phyloP scores from a whole-genome alignment of 2,113 vertebrate species.

The Oreochromis aureus region DNA sequence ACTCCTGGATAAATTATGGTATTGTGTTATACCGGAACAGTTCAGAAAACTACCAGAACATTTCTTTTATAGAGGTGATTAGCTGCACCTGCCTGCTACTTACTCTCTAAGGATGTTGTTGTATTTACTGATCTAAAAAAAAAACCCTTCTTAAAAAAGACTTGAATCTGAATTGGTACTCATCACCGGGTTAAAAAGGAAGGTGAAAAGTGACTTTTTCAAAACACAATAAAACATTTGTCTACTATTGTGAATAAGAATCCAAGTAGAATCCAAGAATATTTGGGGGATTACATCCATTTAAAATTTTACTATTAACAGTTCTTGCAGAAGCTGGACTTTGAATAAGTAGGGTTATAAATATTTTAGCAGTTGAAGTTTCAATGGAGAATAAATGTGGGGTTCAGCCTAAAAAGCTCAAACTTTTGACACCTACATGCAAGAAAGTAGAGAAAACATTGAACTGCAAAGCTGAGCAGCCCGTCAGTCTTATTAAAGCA shows the following conservation, averaged over 20 bases:
- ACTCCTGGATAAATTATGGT: not conserved
- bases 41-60: not conserved
- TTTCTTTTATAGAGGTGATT: not conserved
- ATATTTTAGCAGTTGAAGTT: not conserved
- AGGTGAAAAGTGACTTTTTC: not conserved
- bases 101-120: not conserved
- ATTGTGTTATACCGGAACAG: not conserved
- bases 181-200: not conserved
- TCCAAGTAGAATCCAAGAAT: not conserved
- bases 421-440: not conserved
- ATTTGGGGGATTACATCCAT: not conserved
- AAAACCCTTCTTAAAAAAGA: not conserved
- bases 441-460: not conserved
- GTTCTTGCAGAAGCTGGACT: not conserved
- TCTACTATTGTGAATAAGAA: not conserved
- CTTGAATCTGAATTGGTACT: not conserved
- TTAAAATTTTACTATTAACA: not conserved
- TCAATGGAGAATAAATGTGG: not conserved
- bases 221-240: not conserved
- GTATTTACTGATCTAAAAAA: not conserved
- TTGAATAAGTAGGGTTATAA: not conserved
- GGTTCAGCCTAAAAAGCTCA: not conserved
- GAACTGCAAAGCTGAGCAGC: not conserved
- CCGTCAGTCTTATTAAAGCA: conserved; percentile 22
- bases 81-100: not conserved